Evolutionary conservation across 2,888 invertebrate species (phyloP).

Genomic region (Drosophila lutescens): DNA sequence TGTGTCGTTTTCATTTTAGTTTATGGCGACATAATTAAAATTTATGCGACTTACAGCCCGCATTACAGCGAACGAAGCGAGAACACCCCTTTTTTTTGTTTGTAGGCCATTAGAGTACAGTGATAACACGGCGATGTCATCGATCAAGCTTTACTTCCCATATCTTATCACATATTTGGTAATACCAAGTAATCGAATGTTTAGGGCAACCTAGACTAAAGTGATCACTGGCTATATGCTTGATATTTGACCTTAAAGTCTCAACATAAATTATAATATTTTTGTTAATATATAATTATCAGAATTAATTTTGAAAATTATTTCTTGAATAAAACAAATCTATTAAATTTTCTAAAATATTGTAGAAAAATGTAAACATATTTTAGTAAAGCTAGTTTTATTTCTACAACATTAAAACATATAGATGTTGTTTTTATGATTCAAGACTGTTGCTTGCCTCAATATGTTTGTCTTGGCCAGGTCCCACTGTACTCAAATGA

Average conservation of each 20-base stretch:
- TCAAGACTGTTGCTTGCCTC: neutral
- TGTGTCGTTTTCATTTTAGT: constrained; percentile 60
- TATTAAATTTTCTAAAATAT: too few relatives aligned
- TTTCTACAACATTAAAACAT: too few relatives aligned
- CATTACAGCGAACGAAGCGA: constrained; percentile 15
- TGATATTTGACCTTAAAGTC: too few relatives aligned
- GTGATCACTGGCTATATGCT: neutral
- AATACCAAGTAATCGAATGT: neutral
- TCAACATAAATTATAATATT: too few relatives aligned
- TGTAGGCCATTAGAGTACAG: constrained; percentile 3
- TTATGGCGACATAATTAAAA: constrained; percentile 79
- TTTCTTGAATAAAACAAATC: too few relatives aligned
- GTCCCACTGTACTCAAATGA: neutral
- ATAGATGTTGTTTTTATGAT: neutral
- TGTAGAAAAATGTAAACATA: too few relatives aligned
- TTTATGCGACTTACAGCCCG: constrained; percentile 72
- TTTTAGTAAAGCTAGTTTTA: neutral
- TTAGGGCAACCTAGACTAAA: neutral
- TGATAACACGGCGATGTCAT: constrained; percentile 5
- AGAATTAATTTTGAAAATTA: too few relatives aligned
- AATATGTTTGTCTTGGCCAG: neutral
- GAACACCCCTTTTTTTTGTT: constrained; percentile 2
- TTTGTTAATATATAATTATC: too few relatives aligned
- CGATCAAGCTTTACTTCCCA: neutral
- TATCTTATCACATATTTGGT: constrained; percentile 8